Base-by-base conservation (phyloP, 2,113 vertebrate species). In the Nerophis ophidion region DNA sequence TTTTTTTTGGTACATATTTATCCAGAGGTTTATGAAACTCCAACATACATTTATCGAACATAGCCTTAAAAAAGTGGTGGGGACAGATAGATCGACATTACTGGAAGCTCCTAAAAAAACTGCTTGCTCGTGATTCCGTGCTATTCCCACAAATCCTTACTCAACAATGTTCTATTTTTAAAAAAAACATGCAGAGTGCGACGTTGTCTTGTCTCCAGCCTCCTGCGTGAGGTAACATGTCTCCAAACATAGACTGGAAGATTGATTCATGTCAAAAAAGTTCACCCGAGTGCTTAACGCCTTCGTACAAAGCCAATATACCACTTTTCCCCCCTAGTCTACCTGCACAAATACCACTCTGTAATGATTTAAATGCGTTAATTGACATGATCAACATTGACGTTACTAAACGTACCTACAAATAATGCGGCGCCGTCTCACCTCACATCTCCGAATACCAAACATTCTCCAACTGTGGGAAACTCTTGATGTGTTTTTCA, bases 141-240 rank as follows among this genome's bases (percentile, higher is more conserved):
- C 40, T 11, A 15, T 38, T n/a, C 35, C 36, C n/a, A 38, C 34
- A 54, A 54, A 16, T 54, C 34, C 35, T 54, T 54, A 38, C 34
- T 55, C 35, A 55, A 55, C 52, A 55, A 35, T 36, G 35, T 38
- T 55, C 52, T 38, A n/a, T 55, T 55, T 15, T 4, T 5, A 44
- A 44, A 50, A 62, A 64, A 60, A 58, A 2, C 55, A 57, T 55
- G 60, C 48, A 47, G 57, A 35, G 51, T 59, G 33, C 47, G 17
- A 3, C 55, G 48, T 69, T 47, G 57, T 44, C 44, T 54, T 58
- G 56, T 65, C 62, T 53, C 65, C 79, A 71, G 74, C 75, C 70
- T 76, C 75, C 70, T 76, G 60, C 60, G 68, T 81, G 74, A 81
- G 67, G 63, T 65, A 44, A 76, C 65, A 45, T 33, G 63, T 9